A percentile compares a stretch with the other conserved stretches of the same genome.
These are phyloP conservation scores for Bombus affinis DNA, from an alignment of 1,140 invertebrate genomes.

Conservation along the genomic window DNA sequence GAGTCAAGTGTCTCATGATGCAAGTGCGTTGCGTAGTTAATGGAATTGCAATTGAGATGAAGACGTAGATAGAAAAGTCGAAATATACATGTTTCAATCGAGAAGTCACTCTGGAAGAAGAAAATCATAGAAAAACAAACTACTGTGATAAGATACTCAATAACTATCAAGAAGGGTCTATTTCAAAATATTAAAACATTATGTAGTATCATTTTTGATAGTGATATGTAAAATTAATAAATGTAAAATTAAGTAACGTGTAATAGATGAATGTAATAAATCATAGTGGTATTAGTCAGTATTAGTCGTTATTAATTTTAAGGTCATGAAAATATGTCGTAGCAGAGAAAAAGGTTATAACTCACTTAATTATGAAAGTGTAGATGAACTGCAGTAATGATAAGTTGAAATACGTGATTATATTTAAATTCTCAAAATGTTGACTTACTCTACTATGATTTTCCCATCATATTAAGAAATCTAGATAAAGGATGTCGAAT, in stretches of 20 bases:
- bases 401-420: no score
- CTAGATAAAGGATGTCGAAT: not conserved
- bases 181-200: no score
- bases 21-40: slow-evolving; percentile 24
- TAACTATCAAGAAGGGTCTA: not conserved
- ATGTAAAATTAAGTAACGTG: not conserved
- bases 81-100: not conserved
- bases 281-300: not conserved
- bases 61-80: not conserved
- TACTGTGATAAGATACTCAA: not conserved
- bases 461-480: not conserved
- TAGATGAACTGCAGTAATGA: no score
- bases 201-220: not conserved
- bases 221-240: not conserved
- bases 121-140: not conserved
- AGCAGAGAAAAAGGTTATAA: not conserved
- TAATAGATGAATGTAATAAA: not conserved
- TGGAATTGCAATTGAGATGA: slow-evolving; percentile 22
- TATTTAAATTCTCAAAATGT: no score
- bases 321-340: no score
- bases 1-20: slow-evolving; percentile 35
- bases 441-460: no score
- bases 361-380: no score
- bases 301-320: not conserved
- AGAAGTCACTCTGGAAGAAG: not conserved